Evolutionary conservation across 2,888 invertebrate species (phyloP), one percentile per base, ranked within the genome.

Genomic region (Amaurobius ferox): DNA sequence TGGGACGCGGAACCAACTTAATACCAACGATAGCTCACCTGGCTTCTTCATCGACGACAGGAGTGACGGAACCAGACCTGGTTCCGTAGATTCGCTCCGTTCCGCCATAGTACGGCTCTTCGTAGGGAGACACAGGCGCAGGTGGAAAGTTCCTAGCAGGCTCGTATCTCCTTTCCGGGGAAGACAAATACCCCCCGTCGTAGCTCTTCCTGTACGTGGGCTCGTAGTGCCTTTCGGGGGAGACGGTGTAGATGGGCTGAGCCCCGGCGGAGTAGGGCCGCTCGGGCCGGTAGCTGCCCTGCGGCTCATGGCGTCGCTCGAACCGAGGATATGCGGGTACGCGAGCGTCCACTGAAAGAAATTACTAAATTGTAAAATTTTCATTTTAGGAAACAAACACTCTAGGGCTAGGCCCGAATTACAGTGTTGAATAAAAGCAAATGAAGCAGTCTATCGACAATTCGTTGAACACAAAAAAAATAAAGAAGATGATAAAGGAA

Each of bases 1-100:
- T n/a, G n/a, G n/a, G n/a, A n/a, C n/a, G n/a, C n/a, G n/a, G n/a
- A n/a, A n/a, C n/a, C n/a, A n/a, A n/a, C n/a, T n/a, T n/a, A n/a
- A n/a, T n/a, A n/a, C n/a, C n/a, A n/a, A n/a, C n/a, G n/a, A n/a
- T n/a, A n/a, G 23, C 78, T 32, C 70, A 90, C 90, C 91, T 89
- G n/a, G 96, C 94, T 92, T 97, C 97, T 91, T 97, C 97, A 90
- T 97, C 97, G 89, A 98, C 97, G 79, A 97, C 95, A 2, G 97
- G 97, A 6, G 97, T 96, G 86, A 96, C 96, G 55, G 93, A 93
- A 48, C 93, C 93, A 1, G 95, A 94, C 40, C 95, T 92, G 0
- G 94, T 93, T 23, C 94, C 92, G 91, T 95, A 96, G 90, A 96
- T 96, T 73, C 95, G 94, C 39, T 81, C 87, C 71, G 95, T 94